phyloP scores from a whole-genome alignment of 2,113 vertebrate genomes.

The Phylloscopus whistleri region DNA sequence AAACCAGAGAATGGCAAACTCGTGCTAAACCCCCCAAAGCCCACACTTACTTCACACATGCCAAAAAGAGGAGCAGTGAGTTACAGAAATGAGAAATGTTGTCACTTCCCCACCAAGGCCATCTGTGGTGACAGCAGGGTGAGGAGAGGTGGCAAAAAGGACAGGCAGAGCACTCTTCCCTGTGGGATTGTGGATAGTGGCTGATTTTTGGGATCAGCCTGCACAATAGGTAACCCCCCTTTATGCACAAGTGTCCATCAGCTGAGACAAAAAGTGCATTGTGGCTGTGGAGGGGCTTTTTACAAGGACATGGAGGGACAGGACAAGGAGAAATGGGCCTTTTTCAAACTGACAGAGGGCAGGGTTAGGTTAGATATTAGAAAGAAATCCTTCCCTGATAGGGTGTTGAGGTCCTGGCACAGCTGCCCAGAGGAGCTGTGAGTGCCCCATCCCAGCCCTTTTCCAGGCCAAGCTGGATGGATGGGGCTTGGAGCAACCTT shows the following conservation, averaged over 20 bases:
- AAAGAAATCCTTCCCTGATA: not conserved
- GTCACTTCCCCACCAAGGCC: not conserved
- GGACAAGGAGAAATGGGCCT: no score
- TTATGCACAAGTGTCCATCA: not conserved
- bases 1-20: not conserved
- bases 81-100: not conserved
- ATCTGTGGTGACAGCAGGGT: not conserved
- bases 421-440: not conserved
- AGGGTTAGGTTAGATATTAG: not conserved
- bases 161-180: not conserved
- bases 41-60: not conserved
- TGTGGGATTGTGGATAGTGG: not conserved
- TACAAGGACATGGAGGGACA: not conserved
- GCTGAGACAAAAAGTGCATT: not conserved
- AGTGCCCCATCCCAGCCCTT: not conserved
- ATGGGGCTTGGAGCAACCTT: not conserved
- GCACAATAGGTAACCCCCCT: accelerated
- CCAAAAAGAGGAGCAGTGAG: not conserved
- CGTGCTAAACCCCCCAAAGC: not conserved
- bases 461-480: not conserved
- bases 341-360: not conserved
- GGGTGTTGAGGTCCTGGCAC: not conserved
- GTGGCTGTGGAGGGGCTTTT: not conserved
- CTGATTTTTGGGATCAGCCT: not conserved
- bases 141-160: not conserved